phyloP scores from a whole-genome alignment of 2,797 vertebrate genomes.

The Oryzias dopingdopingensis region DNA sequence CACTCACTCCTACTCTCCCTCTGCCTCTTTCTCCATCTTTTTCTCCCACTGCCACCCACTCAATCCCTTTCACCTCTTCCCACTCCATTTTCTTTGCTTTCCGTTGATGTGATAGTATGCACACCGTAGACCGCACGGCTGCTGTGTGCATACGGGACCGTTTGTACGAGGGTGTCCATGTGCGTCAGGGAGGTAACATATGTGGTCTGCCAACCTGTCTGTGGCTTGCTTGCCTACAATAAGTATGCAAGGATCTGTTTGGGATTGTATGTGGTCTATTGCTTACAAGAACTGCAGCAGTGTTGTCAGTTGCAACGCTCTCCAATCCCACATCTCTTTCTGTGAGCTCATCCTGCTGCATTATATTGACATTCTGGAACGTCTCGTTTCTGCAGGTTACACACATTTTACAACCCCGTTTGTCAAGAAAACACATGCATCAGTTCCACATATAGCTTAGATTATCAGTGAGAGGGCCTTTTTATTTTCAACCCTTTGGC shows the following conservation, averaged over 20 bases:
- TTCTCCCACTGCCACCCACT: constrained; percentile 78
- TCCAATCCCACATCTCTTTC: constrained; percentile 31
- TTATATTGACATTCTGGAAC: constrained; percentile 17
- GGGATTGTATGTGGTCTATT: constrained; percentile 31
- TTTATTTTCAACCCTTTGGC: constrained; percentile 5
- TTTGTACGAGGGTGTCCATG: constrained; percentile 6
- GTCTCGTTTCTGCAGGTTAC: constrained; percentile 13
- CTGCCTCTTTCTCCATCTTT: constrained; percentile 78
- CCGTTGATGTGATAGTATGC: constrained; percentile 63
- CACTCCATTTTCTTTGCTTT: constrained; percentile 67
- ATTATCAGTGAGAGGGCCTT: constrained; percentile 8
- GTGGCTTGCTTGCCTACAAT: constrained; percentile 39
- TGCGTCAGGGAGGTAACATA: constrained; percentile 41
- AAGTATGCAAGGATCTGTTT: constrained; percentile 29
- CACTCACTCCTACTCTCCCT: constrained; percentile 84
- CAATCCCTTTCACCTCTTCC: constrained; percentile 77
- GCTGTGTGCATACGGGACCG: constrained; percentile 39
- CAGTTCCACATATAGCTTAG: not conserved
- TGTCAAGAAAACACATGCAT: not conserved
- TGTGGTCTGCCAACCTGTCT: constrained; percentile 55
- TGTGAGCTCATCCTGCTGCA: constrained; percentile 3
- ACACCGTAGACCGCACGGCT: constrained; percentile 29
- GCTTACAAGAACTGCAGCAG: constrained; percentile 29
- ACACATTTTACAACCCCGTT: constrained; percentile 19
- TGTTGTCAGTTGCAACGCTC: constrained; percentile 19